Conservation (phyloP, 92 coral and sea anemone genomes). For the Phenganax marumi region DNA sequence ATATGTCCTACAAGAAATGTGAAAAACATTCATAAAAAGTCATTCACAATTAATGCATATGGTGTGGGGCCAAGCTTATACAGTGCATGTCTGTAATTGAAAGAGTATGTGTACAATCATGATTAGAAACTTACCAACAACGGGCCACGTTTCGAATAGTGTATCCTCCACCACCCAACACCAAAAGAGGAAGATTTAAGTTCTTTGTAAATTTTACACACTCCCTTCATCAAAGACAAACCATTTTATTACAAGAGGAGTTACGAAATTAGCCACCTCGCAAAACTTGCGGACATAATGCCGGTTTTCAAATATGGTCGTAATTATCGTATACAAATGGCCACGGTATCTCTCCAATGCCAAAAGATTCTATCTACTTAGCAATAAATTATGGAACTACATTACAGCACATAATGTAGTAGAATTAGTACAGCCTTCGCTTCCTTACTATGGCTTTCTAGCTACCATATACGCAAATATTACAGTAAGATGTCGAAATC, state of each 20-base stretch:
- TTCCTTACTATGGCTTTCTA: too few relatives aligned
- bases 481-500: too few relatives aligned
- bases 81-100: neutral
- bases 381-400: neutral
- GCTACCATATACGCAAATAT: too few relatives aligned
- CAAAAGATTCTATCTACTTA: too few relatives aligned
- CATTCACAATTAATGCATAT: neutral
- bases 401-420: neutral
- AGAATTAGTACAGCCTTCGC: too few relatives aligned
- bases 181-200: conserved; percentile 87
- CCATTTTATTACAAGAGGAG: neutral
- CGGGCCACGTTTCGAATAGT: conserved; percentile 96
- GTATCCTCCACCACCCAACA: conserved; percentile 99
- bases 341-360: too few relatives aligned
- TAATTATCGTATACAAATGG: too few relatives aligned
- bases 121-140: conserved; percentile 72
- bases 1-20: conserved; percentile 67
- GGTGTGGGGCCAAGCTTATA: neutral
- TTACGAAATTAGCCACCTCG: too few relatives aligned
- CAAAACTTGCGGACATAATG: too few relatives aligned
- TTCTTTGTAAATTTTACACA: conserved; percentile 90
- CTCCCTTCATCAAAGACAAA: conserved; percentile 56
- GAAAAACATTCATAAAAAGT: neutral
- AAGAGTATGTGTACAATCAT: neutral
- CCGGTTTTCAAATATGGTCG: too few relatives aligned